Evolutionary conservation across 1,140 invertebrate genomes (phyloP).

Genomic region (Formica exsecta): DNA sequence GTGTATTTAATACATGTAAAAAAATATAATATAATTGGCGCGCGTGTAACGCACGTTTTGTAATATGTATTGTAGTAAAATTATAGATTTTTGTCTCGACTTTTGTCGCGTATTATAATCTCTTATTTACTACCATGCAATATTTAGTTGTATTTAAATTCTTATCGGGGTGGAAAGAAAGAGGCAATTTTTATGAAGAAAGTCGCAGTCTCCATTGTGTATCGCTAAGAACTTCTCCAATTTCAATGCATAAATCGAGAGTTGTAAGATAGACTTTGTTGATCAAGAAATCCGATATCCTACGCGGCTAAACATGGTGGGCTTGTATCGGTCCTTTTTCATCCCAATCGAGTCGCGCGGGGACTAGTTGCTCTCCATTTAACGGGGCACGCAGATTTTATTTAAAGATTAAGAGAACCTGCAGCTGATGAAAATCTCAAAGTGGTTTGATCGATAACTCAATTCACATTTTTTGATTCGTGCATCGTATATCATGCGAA

Average conservation of each 20-base stretch:
- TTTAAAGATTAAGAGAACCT: not conserved
- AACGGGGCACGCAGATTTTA: not conserved
- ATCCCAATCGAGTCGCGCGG: not conserved
- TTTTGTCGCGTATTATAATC: not conserved
- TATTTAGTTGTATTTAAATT: constrained; percentile 19
- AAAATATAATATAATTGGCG: too few relatives aligned
- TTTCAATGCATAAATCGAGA: constrained; percentile 17
- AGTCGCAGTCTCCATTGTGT: not conserved
- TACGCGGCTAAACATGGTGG: not conserved
- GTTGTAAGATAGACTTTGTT: constrained; percentile 31
- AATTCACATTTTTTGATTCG: not conserved
- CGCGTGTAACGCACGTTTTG: too few relatives aligned
- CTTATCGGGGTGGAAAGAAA: not conserved
- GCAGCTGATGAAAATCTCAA: constrained; percentile 18
- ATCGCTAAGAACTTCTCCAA: not conserved
- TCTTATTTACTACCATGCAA: not conserved
- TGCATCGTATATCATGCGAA: not conserved
- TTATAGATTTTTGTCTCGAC: too few relatives aligned
- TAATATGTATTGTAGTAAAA: too few relatives aligned
- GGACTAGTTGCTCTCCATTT: not conserved
- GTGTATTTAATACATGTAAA: too few relatives aligned
- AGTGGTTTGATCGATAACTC: not conserved
- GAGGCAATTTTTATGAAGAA: not conserved
- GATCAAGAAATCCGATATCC: constrained; percentile 27
- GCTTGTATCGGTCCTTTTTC: constrained; percentile 22